phyloP scores from a whole-genome alignment of 1,140 invertebrate species.

The Danaus melanippus region DNA sequence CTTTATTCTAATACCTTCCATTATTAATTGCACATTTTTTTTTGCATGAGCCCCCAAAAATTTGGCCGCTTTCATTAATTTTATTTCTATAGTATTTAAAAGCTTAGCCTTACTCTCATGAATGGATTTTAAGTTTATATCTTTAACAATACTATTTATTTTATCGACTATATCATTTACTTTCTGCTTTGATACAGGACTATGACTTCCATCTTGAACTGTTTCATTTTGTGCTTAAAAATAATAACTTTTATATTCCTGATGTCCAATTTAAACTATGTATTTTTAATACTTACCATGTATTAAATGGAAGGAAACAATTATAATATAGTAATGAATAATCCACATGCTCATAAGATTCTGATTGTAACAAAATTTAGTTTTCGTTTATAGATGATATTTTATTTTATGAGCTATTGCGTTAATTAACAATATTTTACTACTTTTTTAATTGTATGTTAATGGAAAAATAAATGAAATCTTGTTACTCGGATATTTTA shows the following conservation, averaged over 20 bases:
- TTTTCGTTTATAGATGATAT: no score
- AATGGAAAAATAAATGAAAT: not conserved
- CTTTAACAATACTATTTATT: slow-evolving; percentile 18
- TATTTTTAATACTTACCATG: no score
- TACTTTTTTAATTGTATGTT: not conserved
- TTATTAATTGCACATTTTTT: slow-evolving; percentile 31
- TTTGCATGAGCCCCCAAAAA: slow-evolving; percentile 19
- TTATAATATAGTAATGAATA: no score
- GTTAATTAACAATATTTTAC: not conserved
- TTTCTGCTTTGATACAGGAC: not conserved
- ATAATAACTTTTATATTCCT: no score
- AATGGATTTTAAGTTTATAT: slow-evolving; percentile 9
- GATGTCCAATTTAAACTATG: no score
- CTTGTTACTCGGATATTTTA: not conserved
- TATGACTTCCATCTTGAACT: no score
- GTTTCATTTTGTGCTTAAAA: no score
- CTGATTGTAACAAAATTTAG: no score
- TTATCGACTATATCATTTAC: slow-evolving; percentile 15
- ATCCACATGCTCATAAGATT: no score
- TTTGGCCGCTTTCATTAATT: slow-evolving; percentile 14
- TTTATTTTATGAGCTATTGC: not conserved
- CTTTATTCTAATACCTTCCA: slow-evolving; percentile 30
- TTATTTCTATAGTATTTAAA: slow-evolving; percentile 15
- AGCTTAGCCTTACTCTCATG: slow-evolving; percentile 14
- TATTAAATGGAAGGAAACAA: no score